Evolutionary conservation across 2,797 vertebrate species (phyloP).

Genomic region (Muscicapa striata): DNA sequence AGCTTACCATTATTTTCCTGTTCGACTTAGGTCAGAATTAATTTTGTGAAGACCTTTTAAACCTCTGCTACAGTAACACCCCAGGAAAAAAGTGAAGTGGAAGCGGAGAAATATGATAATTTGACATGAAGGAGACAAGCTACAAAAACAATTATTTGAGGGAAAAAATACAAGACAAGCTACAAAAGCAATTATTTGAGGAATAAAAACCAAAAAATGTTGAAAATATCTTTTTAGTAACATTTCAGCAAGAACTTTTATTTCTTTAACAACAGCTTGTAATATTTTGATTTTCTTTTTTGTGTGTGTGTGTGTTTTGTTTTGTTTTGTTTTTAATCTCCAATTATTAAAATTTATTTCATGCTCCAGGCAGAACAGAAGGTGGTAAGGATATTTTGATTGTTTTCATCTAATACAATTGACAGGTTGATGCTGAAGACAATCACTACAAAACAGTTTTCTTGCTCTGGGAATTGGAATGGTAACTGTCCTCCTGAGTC

Average conservation of each 20-base stretch:
- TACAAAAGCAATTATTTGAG: neutral
- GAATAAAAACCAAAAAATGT: neutral
- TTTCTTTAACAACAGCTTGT: neutral
- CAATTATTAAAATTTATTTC: neutral
- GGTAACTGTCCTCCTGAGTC: neutral
- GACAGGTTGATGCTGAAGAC: neutral
- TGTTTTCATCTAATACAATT: neutral
- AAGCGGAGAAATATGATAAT: neutral
- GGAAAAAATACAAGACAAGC: too few relatives aligned
- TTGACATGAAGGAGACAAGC: neutral
- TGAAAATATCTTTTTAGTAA: neutral
- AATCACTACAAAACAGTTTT: neutral
- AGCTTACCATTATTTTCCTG: neutral
- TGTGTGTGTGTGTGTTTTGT: too few relatives aligned
- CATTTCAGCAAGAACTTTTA: neutral
- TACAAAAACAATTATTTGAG: neutral
- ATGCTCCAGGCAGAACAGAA: neutral
- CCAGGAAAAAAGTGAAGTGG: neutral
- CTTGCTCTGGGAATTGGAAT: neutral
- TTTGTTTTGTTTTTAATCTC: neutral
- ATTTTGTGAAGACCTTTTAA: constrained; percentile 19
- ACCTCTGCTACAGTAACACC: neutral
- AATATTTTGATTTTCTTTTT: neutral
- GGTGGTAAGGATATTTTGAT: neutral
- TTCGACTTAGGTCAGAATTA: neutral